These are phyloP conservation scores for Zaprionus taronus DNA, from an alignment of 1,140 invertebrate species.

Conservation along the genomic window DNA sequence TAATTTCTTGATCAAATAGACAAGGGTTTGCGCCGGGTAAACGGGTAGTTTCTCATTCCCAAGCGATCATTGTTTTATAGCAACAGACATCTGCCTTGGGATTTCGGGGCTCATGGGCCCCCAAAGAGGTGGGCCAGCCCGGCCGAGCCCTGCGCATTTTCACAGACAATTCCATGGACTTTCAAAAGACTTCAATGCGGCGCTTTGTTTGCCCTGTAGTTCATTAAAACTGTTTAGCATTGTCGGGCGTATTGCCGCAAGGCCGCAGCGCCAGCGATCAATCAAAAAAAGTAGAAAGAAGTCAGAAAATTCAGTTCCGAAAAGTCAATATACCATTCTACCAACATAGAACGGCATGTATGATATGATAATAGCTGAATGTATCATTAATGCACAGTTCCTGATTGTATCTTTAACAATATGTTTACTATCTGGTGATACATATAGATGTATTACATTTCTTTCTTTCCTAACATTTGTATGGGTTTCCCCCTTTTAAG, in stretches of 20 bases:
- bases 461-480: neutral
- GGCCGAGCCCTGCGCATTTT: neutral
- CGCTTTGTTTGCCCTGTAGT: conserved; percentile 59
- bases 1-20: conserved; percentile 73
- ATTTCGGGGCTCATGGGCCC: neutral
- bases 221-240: conserved; percentile 78
- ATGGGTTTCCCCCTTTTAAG: neutral
- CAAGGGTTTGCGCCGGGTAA: conserved; percentile 14
- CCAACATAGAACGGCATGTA: neutral
- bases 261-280: conserved; percentile 53
- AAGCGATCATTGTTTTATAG: conserved; percentile 32
- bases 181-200: neutral
- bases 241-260: conserved; percentile 61
- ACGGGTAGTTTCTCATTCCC: conserved; percentile 25
- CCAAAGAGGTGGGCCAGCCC: neutral
- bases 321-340: conserved; percentile 9
- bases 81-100: neutral
- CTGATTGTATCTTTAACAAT: neutral
- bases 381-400: neutral
- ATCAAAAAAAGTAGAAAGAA: conserved; percentile 32
- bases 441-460: neutral
- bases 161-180: neutral
- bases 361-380: neutral
- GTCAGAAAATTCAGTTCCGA: neutral
- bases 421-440: neutral